Conservation (phyloP, 2,113 vertebrate species). For the Lucifuga dentata region DNA sequence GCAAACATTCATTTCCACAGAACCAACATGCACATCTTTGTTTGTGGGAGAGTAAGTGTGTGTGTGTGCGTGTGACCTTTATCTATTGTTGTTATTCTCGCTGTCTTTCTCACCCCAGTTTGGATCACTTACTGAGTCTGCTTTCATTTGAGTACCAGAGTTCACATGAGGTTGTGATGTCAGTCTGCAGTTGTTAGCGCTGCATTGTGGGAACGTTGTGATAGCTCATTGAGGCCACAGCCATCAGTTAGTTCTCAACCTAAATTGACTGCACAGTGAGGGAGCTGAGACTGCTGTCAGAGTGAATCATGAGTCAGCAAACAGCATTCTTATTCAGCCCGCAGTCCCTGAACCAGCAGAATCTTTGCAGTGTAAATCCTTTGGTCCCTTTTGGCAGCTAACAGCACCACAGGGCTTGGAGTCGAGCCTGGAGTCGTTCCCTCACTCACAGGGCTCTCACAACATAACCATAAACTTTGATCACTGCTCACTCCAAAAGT, state of each 20-base stretch:
- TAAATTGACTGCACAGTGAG: conserved; percentile 43
- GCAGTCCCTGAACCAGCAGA: conserved; percentile 48
- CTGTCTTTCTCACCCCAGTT: conserved; percentile 44
- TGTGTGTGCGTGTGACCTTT: conserved; percentile 15
- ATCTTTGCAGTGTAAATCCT: conserved; percentile 54
- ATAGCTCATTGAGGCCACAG: conserved; percentile 57
- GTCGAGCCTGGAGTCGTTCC: conserved; percentile 11
- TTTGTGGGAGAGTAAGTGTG: conserved; percentile 14
- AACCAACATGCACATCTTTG: conserved; percentile 18
- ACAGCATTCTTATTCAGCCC: conserved; percentile 54
- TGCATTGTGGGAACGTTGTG: conserved; percentile 58
- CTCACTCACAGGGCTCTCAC: conserved; percentile 29
- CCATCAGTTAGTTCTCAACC: conserved; percentile 49
- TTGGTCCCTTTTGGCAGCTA: conserved; percentile 36
- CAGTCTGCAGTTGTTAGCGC: conserved; percentile 49
- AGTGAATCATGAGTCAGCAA: conserved; percentile 64
- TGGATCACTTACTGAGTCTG: conserved; percentile 36
- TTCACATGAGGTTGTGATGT: conserved; percentile 59
- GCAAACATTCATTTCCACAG: conserved; percentile 8
- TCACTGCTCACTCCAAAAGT: conserved; percentile 46
- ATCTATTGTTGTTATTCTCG: conserved; percentile 63
- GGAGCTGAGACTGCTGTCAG: conserved; percentile 49
- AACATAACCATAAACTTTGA: conserved; percentile 46
- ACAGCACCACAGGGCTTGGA: conserved; percentile 39
- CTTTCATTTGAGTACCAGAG: conserved; percentile 35